These are phyloP conservation scores for Heterocephalus glaber DNA, from an alignment of 2,113 vertebrate species.

Conservation along the genomic window DNA sequence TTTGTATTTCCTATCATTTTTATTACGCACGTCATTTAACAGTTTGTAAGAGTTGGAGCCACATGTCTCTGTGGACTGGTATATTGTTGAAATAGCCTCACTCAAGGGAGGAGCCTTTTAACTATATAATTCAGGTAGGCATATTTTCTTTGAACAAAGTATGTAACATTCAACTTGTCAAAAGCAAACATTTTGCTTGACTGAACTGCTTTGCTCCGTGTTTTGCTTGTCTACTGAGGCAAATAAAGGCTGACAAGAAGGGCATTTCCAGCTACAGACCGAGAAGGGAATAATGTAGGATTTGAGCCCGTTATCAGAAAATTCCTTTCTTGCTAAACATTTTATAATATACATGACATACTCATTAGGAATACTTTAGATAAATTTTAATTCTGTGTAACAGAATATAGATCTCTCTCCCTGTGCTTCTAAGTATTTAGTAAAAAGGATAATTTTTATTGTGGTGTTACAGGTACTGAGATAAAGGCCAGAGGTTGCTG, in stretches of 20 bases:
- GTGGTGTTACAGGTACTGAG: not conserved
- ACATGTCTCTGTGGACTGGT: slow-evolving; percentile 41
- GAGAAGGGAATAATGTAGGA: slow-evolving; percentile 37
- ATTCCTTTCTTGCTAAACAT: slow-evolving; percentile 54
- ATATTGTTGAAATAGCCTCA: slow-evolving; percentile 65
- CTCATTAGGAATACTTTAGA: slow-evolving; percentile 55
- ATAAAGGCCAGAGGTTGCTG: not conserved
- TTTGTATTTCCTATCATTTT: slow-evolving; percentile 73
- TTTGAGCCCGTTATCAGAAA: slow-evolving; percentile 48
- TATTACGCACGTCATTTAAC: slow-evolving; percentile 71
- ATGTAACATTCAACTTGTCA: slow-evolving; percentile 63
- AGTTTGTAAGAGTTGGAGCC: slow-evolving; percentile 64
- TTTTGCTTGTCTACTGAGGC: slow-evolving; percentile 61
- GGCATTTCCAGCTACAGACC: slow-evolving; percentile 58
- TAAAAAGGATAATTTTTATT: not conserved
- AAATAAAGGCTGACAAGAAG: slow-evolving; percentile 67
- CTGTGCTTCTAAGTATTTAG: not conserved
- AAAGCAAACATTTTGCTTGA: slow-evolving; percentile 66
- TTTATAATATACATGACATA: slow-evolving; percentile 6
- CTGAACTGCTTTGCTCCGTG: slow-evolving; percentile 62
- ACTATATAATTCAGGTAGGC: slow-evolving; percentile 64
- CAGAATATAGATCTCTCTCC: not conserved
- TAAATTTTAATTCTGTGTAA: slow-evolving; percentile 37
- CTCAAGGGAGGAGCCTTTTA: slow-evolving; percentile 68
- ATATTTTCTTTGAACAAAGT: slow-evolving; percentile 71